Evolutionary conservation across 53 echinoderm and acorn worm genomes (phyloP).

Genomic region (Actinopyga echinites): DNA sequence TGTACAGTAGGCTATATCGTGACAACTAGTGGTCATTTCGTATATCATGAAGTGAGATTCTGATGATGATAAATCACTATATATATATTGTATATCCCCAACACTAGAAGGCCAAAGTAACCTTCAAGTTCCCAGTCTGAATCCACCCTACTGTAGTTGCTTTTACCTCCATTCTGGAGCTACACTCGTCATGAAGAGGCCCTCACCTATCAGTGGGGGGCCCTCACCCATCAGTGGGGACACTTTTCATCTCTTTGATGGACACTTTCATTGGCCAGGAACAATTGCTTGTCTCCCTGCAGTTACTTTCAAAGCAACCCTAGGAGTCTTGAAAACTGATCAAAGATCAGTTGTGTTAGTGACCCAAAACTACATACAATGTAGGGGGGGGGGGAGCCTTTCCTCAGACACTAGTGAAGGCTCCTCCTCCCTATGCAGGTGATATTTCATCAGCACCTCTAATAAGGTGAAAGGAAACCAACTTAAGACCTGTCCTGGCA

Average conservation of each 20-base stretch:
- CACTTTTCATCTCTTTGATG: neutral
- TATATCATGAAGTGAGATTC: no score
- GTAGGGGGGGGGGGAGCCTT: neutral
- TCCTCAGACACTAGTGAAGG: neutral
- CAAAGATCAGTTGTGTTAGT: no score
- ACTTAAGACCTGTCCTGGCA: neutral
- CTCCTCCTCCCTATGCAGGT: neutral
- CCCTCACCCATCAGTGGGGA: neutral
- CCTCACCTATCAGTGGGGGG: neutral
- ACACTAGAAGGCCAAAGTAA: no score
- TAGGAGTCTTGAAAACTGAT: no score
- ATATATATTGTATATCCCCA: no score
- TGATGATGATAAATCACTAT: no score
- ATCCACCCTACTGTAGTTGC: no score
- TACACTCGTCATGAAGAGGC: neutral
- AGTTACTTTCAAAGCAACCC: neutral
- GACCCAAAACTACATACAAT: no score
- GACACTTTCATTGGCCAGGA: neutral
- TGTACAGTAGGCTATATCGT: no score
- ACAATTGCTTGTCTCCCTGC: neutral
- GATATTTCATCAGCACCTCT: neutral
- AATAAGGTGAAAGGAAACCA: neutral
- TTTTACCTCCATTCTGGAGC: neutral
- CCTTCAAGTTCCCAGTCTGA: no score
- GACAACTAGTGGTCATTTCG: no score